These are phyloP conservation scores for Drosophila sordidula DNA, from an alignment of 2,888 invertebrate species.

Conservation along the genomic window DNA sequence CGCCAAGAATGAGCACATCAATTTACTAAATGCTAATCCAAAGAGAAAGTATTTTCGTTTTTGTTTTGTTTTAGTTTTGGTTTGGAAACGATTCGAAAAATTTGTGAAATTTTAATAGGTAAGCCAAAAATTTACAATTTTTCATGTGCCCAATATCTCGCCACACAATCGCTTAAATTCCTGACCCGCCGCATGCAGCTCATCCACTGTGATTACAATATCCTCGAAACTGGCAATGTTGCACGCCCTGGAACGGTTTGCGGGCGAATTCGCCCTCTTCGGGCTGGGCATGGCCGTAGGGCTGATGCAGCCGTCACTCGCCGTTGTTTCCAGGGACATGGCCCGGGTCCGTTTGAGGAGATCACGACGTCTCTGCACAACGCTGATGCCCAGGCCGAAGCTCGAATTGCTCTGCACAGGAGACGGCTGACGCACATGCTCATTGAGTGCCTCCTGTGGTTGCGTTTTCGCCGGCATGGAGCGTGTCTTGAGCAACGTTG, in stretches of 20 bases:
- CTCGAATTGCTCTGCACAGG: neutral
- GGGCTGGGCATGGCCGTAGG: slow-evolving; percentile 54
- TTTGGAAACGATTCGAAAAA: slow-evolving; percentile 52
- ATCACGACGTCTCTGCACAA: slow-evolving; percentile 71
- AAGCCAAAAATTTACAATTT: slow-evolving; percentile 77
- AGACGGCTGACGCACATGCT: slow-evolving; percentile 60
- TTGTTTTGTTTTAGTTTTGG: neutral
- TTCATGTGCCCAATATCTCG: slow-evolving; percentile 65
- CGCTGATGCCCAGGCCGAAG: neutral
- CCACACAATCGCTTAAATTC: slow-evolving; percentile 82
- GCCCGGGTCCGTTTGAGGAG: slow-evolving; percentile 76
- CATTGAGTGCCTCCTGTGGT: slow-evolving; percentile 62
- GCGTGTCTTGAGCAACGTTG: slow-evolving; percentile 31
- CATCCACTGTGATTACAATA: slow-evolving; percentile 80
- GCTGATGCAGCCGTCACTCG: slow-evolving; percentile 35
- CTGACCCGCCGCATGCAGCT: slow-evolving; percentile 74
- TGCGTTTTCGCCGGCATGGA: slow-evolving; percentile 21
- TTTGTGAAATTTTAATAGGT: slow-evolving; percentile 70
- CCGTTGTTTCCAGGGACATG: slow-evolving; percentile 66
- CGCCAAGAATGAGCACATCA: slow-evolving; percentile 23
- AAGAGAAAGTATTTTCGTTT: slow-evolving; percentile 14
- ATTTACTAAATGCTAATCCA: slow-evolving; percentile 11
- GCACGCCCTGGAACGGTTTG: neutral
- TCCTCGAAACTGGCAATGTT: slow-evolving; percentile 72
- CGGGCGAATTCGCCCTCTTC: slow-evolving; percentile 65